Percentiles rank a stretch among this genome's conserved stretches.
These are phyloP conservation scores for Crypturellus undulatus DNA, from an alignment of 2,113 vertebrate species.

Conservation along the genomic window DNA sequence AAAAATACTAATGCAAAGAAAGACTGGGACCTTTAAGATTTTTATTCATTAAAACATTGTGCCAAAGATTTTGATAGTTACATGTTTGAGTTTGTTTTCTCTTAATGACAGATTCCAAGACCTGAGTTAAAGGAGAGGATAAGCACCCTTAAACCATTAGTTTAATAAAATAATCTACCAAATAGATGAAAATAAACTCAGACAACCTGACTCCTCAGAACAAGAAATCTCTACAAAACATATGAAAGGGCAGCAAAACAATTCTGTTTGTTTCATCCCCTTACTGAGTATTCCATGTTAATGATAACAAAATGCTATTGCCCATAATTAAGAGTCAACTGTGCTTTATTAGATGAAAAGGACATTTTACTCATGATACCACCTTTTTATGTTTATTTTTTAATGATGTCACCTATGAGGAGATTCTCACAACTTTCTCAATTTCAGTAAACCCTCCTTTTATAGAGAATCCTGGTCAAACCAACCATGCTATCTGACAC, in stretches of 20 bases:
- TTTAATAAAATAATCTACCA: neutral
- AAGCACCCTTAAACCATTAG: neutral
- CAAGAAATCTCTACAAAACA: slow-evolving; percentile 3
- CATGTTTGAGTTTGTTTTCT: neutral
- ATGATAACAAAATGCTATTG: neutral
- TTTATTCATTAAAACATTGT: neutral
- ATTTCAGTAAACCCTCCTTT: neutral
- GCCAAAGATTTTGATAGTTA: neutral
- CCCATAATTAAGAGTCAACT: neutral
- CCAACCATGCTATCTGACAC: neutral
- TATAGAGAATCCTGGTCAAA: neutral
- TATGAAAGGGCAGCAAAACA: neutral
- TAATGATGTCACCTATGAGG: neutral
- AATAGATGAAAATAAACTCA: neutral
- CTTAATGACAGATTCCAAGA: neutral
- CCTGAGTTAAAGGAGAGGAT: neutral
- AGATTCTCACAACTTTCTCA: neutral
- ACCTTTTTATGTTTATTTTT: neutral
- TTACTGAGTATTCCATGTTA: neutral
- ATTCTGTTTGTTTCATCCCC: neutral
- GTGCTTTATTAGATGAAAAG: neutral
- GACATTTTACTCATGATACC: neutral
- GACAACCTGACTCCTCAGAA: neutral
- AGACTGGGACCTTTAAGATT: neutral
- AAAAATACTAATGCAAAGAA: neutral